A percentile compares a stretch with the other conserved stretches of the same genome.
Evolutionary conservation across 1,140 invertebrate genomes (phyloP).

Genomic region (Nixonia krombeini): DNA sequence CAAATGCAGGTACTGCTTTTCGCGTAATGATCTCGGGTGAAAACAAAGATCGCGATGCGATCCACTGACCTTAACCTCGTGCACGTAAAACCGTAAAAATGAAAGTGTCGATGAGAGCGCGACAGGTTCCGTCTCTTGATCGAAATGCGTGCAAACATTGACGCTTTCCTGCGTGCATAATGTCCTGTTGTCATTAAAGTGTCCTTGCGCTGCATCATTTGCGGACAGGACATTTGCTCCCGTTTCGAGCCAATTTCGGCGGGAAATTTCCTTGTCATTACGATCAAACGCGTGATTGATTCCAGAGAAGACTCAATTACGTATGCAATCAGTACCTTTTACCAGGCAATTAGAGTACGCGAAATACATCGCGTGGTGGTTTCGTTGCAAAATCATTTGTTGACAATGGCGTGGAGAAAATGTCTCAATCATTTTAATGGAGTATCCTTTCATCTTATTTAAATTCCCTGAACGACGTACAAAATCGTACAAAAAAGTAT

Average conservation of each 20-base stretch:
- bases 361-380: constrained; percentile 1
- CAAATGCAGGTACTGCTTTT: too few relatives aligned
- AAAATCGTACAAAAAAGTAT: too few relatives aligned
- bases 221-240: constrained; percentile 27
- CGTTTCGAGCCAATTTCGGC: constrained; percentile 18
- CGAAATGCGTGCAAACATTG: constrained; percentile 32
- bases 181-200: constrained; percentile 35
- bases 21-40: neutral
- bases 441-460: too few relatives aligned
- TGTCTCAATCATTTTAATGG: too few relatives aligned
- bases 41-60: neutral
- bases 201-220: constrained; percentile 29
- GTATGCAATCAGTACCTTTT: constrained; percentile 15
- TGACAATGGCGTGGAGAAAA: too few relatives aligned
- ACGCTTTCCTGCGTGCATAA: constrained; percentile 25
- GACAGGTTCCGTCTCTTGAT: constrained; percentile 12
- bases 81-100: constrained; percentile 24
- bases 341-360: constrained; percentile 1
- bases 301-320: constrained; percentile 26
- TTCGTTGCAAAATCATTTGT: too few relatives aligned
- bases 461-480: too few relatives aligned
- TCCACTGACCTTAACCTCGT: constrained; percentile 28
- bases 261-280: constrained; percentile 16
- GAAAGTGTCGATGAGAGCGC: constrained; percentile 30
- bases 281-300: constrained; percentile 35